Base-by-base conservation (phyloP, 2,797 vertebrate genomes). In the Enteromius mattozi region DNA sequence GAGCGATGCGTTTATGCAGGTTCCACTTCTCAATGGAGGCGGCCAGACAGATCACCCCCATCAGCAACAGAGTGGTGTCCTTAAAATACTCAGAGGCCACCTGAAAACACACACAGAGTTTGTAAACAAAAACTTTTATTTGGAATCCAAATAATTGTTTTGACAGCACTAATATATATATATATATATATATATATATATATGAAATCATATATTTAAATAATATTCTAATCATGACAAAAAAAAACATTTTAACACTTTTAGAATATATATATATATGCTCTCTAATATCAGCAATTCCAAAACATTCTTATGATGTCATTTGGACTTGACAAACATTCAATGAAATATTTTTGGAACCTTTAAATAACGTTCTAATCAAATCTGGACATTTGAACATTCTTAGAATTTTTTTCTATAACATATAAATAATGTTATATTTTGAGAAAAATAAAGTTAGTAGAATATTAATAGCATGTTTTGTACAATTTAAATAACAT, bases 21-120 rank as follows among this genome's bases (percentile, higher is more conserved):
- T 97, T 98, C 98, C 98, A 99, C 87, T 99, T 99, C 90, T 99
- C 98, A 81, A 99, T 98, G 1, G 98, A 97, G 2, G 98, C 97
- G 0, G 98, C 98, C 91, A 99, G 93, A 56, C 98, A 99, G 91
- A 99, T 99, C 88, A 99, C 98, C 0, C 98, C 98, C 93, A 98
- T 97, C 82, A 99, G 94, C 89, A 99, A 95, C 87, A 99, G 92
- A 0, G 98, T 99, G 49, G 98, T 99, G 92, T 99, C 99, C 92
- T 99, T 99, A 86, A 97, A 97, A 92, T 99, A 99, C 91, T 99
- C 98, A 0, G 97, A 96, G 0, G 98, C 98, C 86, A 99, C 98
- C 98, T 99, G 88, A 30, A 56, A 30, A 35, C 6, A 35, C 47
- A 49, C 3, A 47, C 14, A 51, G 17, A 42, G 42, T 42, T 42